Base-by-base conservation (phyloP, 2,113 vertebrate genomes). In the Cynopterus brachyotis region DNA sequence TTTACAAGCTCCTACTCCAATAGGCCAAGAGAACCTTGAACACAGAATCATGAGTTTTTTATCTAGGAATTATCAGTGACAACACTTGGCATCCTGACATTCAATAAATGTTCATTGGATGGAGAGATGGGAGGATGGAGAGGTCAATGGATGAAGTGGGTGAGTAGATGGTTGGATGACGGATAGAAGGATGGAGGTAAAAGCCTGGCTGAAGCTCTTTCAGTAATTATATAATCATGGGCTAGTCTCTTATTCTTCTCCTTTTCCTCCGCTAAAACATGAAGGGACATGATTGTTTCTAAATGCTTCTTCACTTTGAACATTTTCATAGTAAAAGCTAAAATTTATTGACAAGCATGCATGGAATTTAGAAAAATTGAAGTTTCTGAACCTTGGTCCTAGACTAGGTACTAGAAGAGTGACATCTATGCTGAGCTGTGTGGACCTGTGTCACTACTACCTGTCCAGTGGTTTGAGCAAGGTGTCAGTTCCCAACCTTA, bases 291-390 rank as follows among this genome's bases (percentile, higher is more conserved):
- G 11, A 53, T 35, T 16, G 22, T 45, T 81, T 70, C 81, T 72
- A 13, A 53, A 40, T 5, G 5, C n/a, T 15, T 35, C 60, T 64
- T 42, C 42, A 20, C 2, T 37, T 22, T 64, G 64, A 22, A 84
- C 35, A 47, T 10, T 28, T 28, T 5, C 40, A 3, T 9, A 32
- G 28, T 35, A 45, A 47, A 62, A 19, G 15, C n/a, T 17, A 20
- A 35, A 22, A 1, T 0, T 30, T 1, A 12, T 6, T 13, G 30
- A 60, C 13, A 7, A 7, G 13, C 9, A 20, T 4, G 15, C 2
- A 6, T 30, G 13, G 76, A 47, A 5, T 90, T 79, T 53, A 66
- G 62, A 66, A 17, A 69, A 42, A n/a, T 62, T n/a, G 47, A n/a
- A 16, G 20, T 15, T n/a, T 28, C 28, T 24, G 22, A 70, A 13